A percentile compares a stretch with the other conserved stretches of the same genome.
Conservation (phyloP, 53 echinoderm and acorn worm species). For the Glandiceps talaboti region DNA sequence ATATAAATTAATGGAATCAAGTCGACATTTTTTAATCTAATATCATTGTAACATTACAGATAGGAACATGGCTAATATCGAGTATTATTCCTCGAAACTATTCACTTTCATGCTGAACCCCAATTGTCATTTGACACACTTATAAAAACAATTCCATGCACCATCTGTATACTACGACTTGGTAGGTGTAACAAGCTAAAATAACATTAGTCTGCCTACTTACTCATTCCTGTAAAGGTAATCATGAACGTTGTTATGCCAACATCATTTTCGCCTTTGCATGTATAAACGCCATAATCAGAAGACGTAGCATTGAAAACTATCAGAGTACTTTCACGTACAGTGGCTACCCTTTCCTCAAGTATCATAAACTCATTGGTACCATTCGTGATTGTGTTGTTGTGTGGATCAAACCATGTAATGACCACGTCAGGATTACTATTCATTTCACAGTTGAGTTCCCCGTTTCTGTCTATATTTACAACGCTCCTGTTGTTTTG, state of each 20-base stretch:
- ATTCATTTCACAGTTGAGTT: not conserved
- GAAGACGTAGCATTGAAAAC: not conserved
- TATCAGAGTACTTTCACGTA: not conserved
- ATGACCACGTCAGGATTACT: not conserved
- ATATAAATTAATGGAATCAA: too few relatives aligned
- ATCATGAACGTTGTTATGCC: too few relatives aligned
- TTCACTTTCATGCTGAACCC: not conserved
- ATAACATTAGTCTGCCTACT: too few relatives aligned
- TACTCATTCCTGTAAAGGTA: not conserved
- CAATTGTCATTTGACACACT: too few relatives aligned
- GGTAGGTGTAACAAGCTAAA: too few relatives aligned
- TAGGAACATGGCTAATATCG: too few relatives aligned
- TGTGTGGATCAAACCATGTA: not conserved
- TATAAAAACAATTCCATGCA: too few relatives aligned
- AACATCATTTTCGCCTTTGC: not conserved
- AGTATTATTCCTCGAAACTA: too few relatives aligned
- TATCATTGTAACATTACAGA: too few relatives aligned
- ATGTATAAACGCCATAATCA: not conserved
- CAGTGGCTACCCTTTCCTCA: not conserved
- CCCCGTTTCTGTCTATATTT: not conserved
- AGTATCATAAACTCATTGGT: not conserved
- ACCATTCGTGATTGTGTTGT: not conserved
- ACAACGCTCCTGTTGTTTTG: not conserved
- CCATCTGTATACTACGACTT: too few relatives aligned
- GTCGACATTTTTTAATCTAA: too few relatives aligned